These are phyloP conservation scores for Nyctibius grandis DNA, from an alignment of 2,797 vertebrate species.

Conservation along the genomic window DNA sequence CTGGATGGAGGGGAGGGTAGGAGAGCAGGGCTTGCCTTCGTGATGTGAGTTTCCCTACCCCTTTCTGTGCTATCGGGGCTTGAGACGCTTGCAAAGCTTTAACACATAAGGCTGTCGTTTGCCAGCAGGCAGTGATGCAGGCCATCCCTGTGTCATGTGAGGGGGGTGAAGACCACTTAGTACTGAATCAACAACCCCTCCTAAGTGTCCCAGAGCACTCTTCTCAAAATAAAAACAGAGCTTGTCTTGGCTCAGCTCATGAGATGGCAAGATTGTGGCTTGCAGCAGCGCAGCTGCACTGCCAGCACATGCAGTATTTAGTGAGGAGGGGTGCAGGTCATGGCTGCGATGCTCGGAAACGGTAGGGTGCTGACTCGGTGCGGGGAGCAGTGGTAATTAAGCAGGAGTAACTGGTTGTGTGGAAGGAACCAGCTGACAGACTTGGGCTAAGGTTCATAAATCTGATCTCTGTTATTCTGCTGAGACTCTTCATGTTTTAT, in stretches of 20 bases:
- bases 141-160: neutral
- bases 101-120: accelerated
- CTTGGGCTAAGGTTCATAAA: neutral
- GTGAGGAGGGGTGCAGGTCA: neutral
- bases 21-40: neutral
- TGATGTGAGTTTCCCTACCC: neutral
- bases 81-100: neutral
- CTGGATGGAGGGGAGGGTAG: neutral
- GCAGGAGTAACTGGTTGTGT: neutral
- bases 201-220: neutral
- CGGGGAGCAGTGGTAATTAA: neutral
- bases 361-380: neutral
- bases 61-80: neutral
- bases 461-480: neutral
- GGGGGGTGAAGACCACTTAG: neutral
- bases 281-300: neutral
- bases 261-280: neutral
- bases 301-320: neutral
- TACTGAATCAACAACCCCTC: neutral
- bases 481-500: neutral
- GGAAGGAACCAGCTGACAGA: neutral
- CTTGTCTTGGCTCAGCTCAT: neutral
- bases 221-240: neutral
- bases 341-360: neutral
- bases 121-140: neutral